Conservation (phyloP, 2,113 vertebrate species). For the Canis aureus region DNA sequence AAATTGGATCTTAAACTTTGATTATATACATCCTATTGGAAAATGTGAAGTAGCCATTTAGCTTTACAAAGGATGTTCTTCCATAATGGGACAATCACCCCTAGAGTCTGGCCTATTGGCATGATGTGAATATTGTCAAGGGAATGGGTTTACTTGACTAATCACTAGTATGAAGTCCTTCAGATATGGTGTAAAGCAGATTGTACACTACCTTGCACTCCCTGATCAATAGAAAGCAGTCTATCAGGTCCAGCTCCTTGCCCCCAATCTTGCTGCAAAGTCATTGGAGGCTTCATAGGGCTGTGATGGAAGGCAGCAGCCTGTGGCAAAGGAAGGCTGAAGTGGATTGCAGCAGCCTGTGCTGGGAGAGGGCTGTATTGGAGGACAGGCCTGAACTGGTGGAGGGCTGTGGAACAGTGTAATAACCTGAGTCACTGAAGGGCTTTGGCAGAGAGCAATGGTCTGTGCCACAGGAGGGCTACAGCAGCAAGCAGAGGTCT, state of each 20-base stretch:
- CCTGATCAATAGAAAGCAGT: conserved; percentile 93
- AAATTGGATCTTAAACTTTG: conserved; percentile 74
- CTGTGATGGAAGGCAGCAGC: background rate
- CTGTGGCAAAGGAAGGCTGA: background rate
- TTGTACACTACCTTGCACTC: conserved; percentile 86
- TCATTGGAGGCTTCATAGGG: conserved; percentile 87
- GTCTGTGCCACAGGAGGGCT: conserved; percentile 10
- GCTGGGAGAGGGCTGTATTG: background rate
- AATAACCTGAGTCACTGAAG: background rate
- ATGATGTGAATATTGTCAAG: conserved; percentile 92
- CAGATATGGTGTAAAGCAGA: conserved; percentile 95
- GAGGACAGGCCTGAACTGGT: background rate
- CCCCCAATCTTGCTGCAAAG: conserved; percentile 93
- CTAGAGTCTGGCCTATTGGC: conserved; percentile 86
- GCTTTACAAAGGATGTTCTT: conserved; percentile 95
- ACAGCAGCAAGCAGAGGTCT: conserved; percentile 50
- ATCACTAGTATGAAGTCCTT: conserved; percentile 93
- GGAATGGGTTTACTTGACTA: conserved; percentile 95
- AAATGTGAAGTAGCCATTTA: conserved; percentile 71
- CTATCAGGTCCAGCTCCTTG: conserved; percentile 89
- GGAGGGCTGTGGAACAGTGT: background rate
- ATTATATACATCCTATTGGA: conserved; percentile 73
- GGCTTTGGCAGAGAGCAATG: conserved; percentile 44
- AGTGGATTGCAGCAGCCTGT: background rate
- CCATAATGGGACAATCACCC: conserved; percentile 87